These are phyloP conservation scores for Plectropomus leopardus DNA, from an alignment of 2,113 vertebrate genomes.

Conservation along the genomic window DNA sequence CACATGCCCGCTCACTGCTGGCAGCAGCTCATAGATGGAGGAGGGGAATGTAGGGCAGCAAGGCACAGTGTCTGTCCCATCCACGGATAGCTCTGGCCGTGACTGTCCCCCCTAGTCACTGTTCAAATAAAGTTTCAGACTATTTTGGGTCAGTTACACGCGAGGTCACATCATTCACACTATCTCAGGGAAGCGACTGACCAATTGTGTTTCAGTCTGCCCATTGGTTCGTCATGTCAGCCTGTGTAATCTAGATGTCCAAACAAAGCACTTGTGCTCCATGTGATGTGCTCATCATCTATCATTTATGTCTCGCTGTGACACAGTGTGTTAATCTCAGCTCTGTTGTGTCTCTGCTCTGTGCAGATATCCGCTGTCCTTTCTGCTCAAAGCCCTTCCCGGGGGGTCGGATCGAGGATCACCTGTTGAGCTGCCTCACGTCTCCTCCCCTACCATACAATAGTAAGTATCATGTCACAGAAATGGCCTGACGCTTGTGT, in stretches of 20 bases:
- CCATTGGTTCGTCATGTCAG: neutral
- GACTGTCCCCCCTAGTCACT: conserved; percentile 8
- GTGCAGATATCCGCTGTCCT: conserved; percentile 85
- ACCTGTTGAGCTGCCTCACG: conserved; percentile 87
- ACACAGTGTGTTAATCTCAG: conserved; percentile 37
- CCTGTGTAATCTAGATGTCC: conserved; percentile 38
- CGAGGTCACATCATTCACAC: neutral
- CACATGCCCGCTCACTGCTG: conserved; percentile 50
- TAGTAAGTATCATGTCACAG: conserved; percentile 73
- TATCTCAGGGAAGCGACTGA: neutral
- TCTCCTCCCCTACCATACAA: conserved; percentile 87
- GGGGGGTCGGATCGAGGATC: conserved; percentile 85
- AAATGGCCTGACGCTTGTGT: neutral
- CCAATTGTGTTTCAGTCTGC: conserved; percentile 28
- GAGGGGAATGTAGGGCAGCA: conserved; percentile 67
- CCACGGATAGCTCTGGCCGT: neutral
- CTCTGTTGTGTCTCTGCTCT: conserved; percentile 36
- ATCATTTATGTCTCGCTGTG: conserved; percentile 27
- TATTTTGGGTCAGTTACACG: conserved; percentile 7
- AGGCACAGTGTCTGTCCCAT: conserved; percentile 39
- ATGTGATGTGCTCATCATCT: conserved; percentile 13
- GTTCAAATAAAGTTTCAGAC: conserved; percentile 13
- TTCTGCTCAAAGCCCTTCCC: conserved; percentile 88
- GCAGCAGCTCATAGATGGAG: conserved; percentile 46
- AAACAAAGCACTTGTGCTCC: conserved; percentile 20